A percentile compares a stretch with the other conserved stretches of the same genome.
Evolutionary conservation across 2,888 invertebrate genomes (phyloP).

Genomic region (Gari tellinella): DNA sequence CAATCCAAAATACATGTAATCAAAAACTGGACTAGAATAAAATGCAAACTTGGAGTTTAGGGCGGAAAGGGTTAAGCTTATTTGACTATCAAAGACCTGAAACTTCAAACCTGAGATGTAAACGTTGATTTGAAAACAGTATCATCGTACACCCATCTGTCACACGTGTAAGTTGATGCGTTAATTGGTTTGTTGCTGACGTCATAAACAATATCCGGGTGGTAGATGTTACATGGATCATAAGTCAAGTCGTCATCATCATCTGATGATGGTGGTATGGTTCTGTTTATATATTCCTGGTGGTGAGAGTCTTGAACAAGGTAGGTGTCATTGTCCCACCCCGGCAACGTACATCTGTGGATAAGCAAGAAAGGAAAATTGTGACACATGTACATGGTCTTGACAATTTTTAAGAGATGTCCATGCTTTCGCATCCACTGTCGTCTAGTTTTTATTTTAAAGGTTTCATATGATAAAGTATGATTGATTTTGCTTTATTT

Average conservation of each 20-base stretch:
- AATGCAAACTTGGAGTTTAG: too few species aligned
- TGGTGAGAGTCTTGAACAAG: slow-evolving; percentile 59
- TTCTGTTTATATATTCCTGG: slow-evolving; percentile 49
- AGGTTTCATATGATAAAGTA: too few species aligned
- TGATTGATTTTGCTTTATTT: too few species aligned
- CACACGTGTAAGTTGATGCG: slow-evolving; percentile 26
- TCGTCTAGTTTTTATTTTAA: too few species aligned
- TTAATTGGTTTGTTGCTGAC: neutral
- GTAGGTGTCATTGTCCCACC: slow-evolving; percentile 70
- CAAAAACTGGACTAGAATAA: too few species aligned
- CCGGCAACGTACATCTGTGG: slow-evolving; percentile 68
- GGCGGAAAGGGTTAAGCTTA: too few species aligned
- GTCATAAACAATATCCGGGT: neutral
- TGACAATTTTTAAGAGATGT: too few species aligned
- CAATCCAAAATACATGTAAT: too few species aligned
- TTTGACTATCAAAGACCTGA: too few species aligned
- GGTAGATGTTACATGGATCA: slow-evolving; percentile 37
- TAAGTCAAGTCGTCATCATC: slow-evolving; percentile 39
- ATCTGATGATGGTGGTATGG: slow-evolving; percentile 53
- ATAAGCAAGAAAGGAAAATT: too few species aligned
- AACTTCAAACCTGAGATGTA: slow-evolving; percentile 8
- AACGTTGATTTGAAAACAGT: slow-evolving; percentile 56
- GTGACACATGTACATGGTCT: too few species aligned
- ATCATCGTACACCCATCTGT: slow-evolving; percentile 65
- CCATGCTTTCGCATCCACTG: too few species aligned